phyloP scores from a whole-genome alignment of 2,113 vertebrate genomes.

The Urocynchramus pylzowi region DNA sequence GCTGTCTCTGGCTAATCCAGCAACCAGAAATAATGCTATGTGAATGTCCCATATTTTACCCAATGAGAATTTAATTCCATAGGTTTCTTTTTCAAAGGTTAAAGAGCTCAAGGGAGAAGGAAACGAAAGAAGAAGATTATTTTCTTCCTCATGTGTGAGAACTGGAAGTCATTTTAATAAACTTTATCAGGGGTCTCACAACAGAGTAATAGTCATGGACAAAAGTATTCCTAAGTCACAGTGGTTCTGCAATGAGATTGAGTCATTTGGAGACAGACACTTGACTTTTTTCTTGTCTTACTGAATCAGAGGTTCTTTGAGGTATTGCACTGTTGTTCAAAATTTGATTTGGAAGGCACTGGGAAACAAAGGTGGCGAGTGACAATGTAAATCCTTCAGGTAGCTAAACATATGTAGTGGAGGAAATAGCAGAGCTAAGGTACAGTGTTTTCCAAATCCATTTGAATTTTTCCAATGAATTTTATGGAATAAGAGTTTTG shows the following conservation, averaged over 20 bases:
- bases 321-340: not conserved
- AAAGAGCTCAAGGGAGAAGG: not conserved
- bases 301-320: not conserved
- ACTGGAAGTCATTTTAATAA: not conserved
- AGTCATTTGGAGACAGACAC: not conserved
- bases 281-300: not conserved
- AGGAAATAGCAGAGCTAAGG: not conserved
- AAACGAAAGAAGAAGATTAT: not conserved
- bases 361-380: not conserved
- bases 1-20: not conserved
- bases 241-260: not conserved
- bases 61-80: not conserved
- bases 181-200: not conserved
- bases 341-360: not conserved
- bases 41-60: not conserved
- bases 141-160: not conserved
- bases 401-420: rapidly evolving
- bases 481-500: not conserved
- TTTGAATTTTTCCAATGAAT: not conserved
- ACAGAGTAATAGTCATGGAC: not conserved
- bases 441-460: not conserved
- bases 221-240: not conserved
- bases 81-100: not conserved
- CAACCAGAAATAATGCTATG: not conserved
- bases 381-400: not conserved